Evolutionary conservation across 1,140 invertebrate species (phyloP), one percentile per base, ranked within the genome.

Genomic region (Ostrea edulis): DNA sequence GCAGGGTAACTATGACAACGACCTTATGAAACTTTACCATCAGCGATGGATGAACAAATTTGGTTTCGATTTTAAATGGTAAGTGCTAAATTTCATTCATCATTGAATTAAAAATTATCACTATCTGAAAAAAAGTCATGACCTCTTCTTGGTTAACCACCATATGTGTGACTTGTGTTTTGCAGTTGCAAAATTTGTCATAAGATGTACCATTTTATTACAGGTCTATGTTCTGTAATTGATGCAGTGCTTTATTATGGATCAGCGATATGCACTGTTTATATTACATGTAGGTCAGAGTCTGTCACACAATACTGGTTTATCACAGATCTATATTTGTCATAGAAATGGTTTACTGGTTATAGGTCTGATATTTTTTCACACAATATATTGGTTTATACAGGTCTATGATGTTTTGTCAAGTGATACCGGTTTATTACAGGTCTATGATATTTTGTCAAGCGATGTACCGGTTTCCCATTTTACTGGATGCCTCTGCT

Each of bases 371-470:
- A 17, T 58, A 29, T 84, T 84, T 82, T 92, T 91, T 85, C 90
- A 92, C 88, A 44, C 92, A 86, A 62, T 89, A 22, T 93, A 11
- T 11, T 0, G 44, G 52, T 84, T 52, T 84, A n/a, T 14, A 11
- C 22, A 25, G 22, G 11, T 44, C 22, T 9, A 51, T 8, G 20
- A 44, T 44, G 5, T 44, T 44, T 44, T 44, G 35, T 44, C 35
- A 44, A 44, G 35, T 44, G 35, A 44, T 44, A 12, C 54, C 54
- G 17, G 8, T 0, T 84, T 82, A 2, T 20, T 82, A 52, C 81
- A 93, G 93, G 93, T 93, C 92, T 2, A 93, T 93, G 93, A 77
- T 91, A 54, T 93, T 93, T 81, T 93, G 92, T 84, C 90, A 93
- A 89, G 65, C 93, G 87, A 71, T 90, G 51, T 93, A 93, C 86